These are phyloP conservation scores for Gobio gobio DNA, from an alignment of 2,113 vertebrate genomes.

Conservation along the genomic window DNA sequence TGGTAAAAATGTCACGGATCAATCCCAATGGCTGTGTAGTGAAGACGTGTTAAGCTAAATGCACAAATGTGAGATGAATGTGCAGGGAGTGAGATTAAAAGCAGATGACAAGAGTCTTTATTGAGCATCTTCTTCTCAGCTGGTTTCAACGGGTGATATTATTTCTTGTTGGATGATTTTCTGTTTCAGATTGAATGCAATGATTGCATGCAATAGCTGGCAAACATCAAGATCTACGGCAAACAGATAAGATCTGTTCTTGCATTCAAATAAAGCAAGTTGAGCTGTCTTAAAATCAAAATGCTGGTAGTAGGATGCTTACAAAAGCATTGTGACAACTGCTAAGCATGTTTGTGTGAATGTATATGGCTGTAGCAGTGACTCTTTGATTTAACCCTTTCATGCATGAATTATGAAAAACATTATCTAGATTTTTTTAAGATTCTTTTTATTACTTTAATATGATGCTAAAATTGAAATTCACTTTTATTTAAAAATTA, in stretches of 20 bases:
- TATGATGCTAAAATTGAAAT: too few relatives aligned
- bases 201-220: background rate
- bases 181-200: background rate
- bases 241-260: background rate
- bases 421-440: too few relatives aligned
- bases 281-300: too few relatives aligned
- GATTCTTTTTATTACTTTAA: too few relatives aligned
- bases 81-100: background rate
- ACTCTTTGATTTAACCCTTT: background rate
- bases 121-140: background rate
- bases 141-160: background rate
- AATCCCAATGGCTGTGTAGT: conserved; percentile 5
- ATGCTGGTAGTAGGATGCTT: too few relatives aligned
- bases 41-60: conserved; percentile 8
- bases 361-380: too few relatives aligned
- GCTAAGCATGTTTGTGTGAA: too few relatives aligned
- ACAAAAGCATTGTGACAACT: too few relatives aligned
- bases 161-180: background rate
- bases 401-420: too few relatives aligned
- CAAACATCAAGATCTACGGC: background rate
- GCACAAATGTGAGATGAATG: background rate
- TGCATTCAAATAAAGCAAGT: background rate
- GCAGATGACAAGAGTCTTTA: background rate
- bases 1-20: background rate
- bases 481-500: too few relatives aligned